Conservation (phyloP, 2,797 vertebrate species). For the Ceyx erithaca region DNA sequence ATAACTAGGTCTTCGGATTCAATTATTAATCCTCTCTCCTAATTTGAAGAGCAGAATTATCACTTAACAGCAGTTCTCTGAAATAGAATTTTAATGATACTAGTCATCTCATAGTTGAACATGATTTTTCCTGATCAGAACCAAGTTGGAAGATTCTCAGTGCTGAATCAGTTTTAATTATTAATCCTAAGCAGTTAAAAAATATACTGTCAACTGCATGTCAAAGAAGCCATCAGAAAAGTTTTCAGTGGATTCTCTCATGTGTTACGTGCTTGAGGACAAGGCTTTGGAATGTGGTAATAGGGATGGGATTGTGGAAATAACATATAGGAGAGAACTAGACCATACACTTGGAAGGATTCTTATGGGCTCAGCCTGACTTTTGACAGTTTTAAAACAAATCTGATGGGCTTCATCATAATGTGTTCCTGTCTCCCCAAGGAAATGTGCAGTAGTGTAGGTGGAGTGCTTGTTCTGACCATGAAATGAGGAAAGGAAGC, state of each 20-base stretch:
- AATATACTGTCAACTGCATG: background rate
- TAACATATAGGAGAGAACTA: slow-evolving; percentile 66
- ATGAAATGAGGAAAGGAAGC: slow-evolving; percentile 66
- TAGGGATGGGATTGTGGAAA: slow-evolving; percentile 69
- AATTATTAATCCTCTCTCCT: slow-evolving; percentile 45
- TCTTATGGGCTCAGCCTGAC: slow-evolving; percentile 34
- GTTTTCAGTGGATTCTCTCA: slow-evolving; percentile 59
- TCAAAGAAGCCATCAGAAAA: slow-evolving; percentile 69
- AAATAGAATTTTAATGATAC: slow-evolving; percentile 52
- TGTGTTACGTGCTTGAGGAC: slow-evolving; percentile 58
- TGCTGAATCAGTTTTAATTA: slow-evolving; percentile 23
- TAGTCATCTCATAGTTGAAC: slow-evolving; percentile 8
- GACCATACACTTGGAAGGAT: slow-evolving; percentile 38
- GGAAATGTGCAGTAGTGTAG: slow-evolving; percentile 31
- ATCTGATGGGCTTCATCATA: slow-evolving; percentile 59
- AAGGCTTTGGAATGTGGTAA: slow-evolving; percentile 39
- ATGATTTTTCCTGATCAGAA: slow-evolving; percentile 28
- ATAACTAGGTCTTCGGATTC: slow-evolving; percentile 36
- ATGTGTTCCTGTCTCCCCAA: slow-evolving; percentile 25
- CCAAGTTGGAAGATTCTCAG: slow-evolving; percentile 23
- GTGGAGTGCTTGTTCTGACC: slow-evolving; percentile 49
- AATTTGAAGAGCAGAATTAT: slow-evolving; percentile 46
- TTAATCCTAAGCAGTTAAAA: slow-evolving; percentile 8
- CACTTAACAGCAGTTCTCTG: slow-evolving; percentile 29
- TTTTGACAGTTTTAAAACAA: slow-evolving; percentile 75